Percentiles rank a stretch among this genome's conserved stretches.
Evolutionary conservation across 2,797 vertebrate genomes (phyloP).

Genomic region (Delichon dasypus): DNA sequence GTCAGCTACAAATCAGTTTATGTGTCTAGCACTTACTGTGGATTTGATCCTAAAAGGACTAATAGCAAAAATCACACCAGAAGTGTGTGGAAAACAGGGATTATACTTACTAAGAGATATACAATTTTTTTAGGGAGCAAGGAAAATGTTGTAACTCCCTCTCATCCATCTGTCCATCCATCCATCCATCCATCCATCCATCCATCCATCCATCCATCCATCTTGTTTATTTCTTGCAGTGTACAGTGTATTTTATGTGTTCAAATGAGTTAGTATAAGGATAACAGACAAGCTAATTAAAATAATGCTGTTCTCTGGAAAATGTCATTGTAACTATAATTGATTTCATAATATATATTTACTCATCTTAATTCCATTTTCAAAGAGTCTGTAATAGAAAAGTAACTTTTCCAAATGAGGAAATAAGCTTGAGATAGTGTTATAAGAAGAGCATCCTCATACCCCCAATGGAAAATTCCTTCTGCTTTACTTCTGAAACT

Average conservation of each 20-base stretch:
- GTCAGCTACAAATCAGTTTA: background rate
- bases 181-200: background rate
- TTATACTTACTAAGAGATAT: background rate
- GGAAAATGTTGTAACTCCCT: background rate
- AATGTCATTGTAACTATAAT: background rate
- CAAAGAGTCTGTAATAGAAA: background rate
- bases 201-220: background rate
- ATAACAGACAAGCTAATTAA: background rate
- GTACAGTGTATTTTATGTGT: background rate
- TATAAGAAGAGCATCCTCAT: background rate
- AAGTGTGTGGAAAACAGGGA: background rate
- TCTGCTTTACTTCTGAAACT: background rate
- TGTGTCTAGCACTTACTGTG: background rate
- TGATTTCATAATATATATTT: background rate
- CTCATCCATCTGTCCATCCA: background rate
- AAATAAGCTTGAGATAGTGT: background rate
- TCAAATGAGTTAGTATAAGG: background rate
- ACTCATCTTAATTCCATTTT: conserved; percentile 6
- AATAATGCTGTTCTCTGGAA: background rate
- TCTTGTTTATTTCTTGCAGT: background rate
- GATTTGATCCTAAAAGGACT: background rate
- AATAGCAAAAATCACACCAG: background rate
- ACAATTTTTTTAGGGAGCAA: background rate
- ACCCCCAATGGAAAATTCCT: background rate
- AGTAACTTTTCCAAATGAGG: background rate